Evolutionary conservation across 92 coral and sea anemone species (phyloP), one percentile per base, ranked within the genome.

Genomic region (Muricea muricata): DNA sequence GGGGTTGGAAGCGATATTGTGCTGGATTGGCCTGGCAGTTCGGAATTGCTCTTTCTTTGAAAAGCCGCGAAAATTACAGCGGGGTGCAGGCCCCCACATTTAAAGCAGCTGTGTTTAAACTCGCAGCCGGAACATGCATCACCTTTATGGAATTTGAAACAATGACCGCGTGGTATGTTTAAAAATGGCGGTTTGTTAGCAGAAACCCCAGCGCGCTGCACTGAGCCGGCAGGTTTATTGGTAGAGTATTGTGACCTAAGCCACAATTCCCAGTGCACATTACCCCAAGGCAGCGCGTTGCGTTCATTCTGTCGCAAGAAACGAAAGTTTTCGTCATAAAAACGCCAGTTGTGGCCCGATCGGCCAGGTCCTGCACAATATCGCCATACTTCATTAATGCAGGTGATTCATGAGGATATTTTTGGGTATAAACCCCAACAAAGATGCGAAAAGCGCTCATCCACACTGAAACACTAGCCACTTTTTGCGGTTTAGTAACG

Each of bases 241-340:
- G 0, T 1, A 21, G 72, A 28, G 18, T 67, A 65, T 35, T 84
- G 89, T 14, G 89, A 74, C 31, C 85, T 37, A 0, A 88, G 32
- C 91, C 91, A 88, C 75, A 84, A 63, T 58, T 84, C 91, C 85
- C 88, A 78, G 23, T 88, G 91, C 0, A 84, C 48, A 20, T 9
- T 48, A 6, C 69, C 88, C 91, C 91, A 88, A 1, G 85, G 85
- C 29, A 30, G 72, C 21, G 32, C 14, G 0, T 6, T 11, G 41
- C 73, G 30, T 7, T 75, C 25, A 12, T 20, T 78, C 40, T 88
- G 88, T 39, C 84, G 66, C 31, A 88, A 42, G 31, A 46, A 88
- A 29, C 88, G 88, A 76, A 84, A 84, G 45, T 83, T 88, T 42
- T 88, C 91, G 34, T 83, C 91, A 56, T 83, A 83, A 65, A 26